Conservation (phyloP, 2,113 vertebrate genomes). For the Amia ocellicauda region DNA sequence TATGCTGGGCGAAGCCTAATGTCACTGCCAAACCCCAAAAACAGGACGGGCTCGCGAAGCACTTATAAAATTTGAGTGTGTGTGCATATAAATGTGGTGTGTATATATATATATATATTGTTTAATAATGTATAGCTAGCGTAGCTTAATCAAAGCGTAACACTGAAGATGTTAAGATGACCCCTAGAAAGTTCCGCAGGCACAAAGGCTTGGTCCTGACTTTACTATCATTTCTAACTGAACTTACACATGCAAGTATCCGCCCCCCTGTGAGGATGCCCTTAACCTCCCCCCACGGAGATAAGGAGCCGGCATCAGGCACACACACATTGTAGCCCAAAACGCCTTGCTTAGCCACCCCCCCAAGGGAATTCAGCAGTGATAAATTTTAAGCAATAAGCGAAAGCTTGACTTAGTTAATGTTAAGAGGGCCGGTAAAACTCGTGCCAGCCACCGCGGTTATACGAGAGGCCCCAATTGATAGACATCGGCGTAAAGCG, state of each 20-base stretch:
- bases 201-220: conserved; percentile 44
- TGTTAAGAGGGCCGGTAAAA: conserved; percentile 36
- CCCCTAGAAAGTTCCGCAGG: conserved; percentile 20
- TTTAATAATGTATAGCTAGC: neutral
- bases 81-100: neutral
- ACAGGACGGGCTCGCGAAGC: neutral
- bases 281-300: conserved; percentile 12
- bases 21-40: conserved; percentile 35
- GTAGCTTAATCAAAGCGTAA: conserved; percentile 43
- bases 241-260: conserved; percentile 47
- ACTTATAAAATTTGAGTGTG: neutral
- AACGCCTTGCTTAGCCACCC: conserved; percentile 44
- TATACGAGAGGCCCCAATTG: conserved; percentile 43
- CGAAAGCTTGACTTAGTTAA: conserved; percentile 39
- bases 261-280: conserved; percentile 41
- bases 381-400: conserved; percentile 43
- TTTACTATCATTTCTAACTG: conserved; percentile 30
- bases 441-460: conserved; percentile 51
- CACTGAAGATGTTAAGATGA: conserved; percentile 45
- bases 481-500: conserved; percentile 38
- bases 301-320: conserved; percentile 43
- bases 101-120: conserved; percentile 14
- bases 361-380: conserved; percentile 45
- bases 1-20: neutral
- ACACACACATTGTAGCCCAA: conserved; percentile 31